Conservation (phyloP, 2,888 invertebrate genomes). For the Auanema freiburgensis region DNA sequence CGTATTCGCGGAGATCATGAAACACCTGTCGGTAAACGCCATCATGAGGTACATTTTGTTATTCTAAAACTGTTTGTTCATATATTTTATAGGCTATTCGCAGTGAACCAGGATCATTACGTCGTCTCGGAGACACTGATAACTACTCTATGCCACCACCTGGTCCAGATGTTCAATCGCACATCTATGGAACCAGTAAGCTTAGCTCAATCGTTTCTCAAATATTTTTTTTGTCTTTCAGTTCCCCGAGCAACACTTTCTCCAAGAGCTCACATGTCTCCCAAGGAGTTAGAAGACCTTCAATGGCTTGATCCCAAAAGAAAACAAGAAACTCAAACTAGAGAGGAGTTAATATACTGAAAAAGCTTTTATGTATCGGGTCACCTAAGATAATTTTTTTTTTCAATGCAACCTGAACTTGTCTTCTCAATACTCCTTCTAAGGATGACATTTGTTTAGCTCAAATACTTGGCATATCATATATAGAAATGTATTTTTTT, state of each 20-base stretch:
- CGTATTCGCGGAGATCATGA: constrained; percentile 2
- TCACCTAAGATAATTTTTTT: no score
- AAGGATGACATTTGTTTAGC: no score
- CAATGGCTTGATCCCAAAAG: constrained; percentile 59
- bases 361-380: not conserved
- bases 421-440: no score
- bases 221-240: constrained; percentile 17
- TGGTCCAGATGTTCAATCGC: constrained; percentile 5
- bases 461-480: no score
- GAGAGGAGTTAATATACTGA: constrained; percentile 56
- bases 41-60: not conserved
- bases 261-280: constrained; percentile 25
- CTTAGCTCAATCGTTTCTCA: not conserved
- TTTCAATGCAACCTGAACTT: no score
- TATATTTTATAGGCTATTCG: constrained; percentile 10
- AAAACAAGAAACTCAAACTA: constrained; percentile 57
- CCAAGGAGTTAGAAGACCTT: constrained; percentile 36
- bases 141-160: constrained; percentile 12
- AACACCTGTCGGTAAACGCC: not conserved
- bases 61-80: not conserved
- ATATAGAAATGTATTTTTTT: no score
- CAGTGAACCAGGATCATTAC: constrained; percentile 20
- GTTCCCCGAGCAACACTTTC: constrained; percentile 39
- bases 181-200: constrained; percentile 39
- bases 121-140: constrained; percentile 10